Evolutionary conservation across 2,888 invertebrate species (phyloP), one percentile per base, ranked within the genome.

Genomic region (Automeris io): DNA sequence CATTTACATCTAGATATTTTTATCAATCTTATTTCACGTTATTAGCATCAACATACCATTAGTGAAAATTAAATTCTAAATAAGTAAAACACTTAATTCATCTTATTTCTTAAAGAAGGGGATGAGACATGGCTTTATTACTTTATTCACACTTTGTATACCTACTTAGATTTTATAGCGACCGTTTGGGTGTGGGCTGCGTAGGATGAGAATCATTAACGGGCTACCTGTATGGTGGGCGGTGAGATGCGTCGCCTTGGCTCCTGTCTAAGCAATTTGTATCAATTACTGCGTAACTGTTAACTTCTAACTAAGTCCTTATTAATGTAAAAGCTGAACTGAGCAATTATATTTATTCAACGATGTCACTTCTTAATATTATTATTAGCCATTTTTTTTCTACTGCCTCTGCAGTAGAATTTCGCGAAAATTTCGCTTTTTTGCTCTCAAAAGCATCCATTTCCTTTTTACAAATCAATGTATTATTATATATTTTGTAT

Each of bases 131-230:
- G 46, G 47, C 43, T 51, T 55, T 64, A 69, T 70, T 64, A 65
- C 70, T 72, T 74, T 74, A 78, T 76, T 72, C 68, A 70, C 65
- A 69, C 72, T 79, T 73, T 74, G 69, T 74, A 72, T 67, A 69
- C 69, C 60, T 54, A 70, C 66, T 81, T 76, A 79, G 79, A 80
- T 79, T 79, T 78, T 76, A 82, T 71, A 61, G 49, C 45, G 47
- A 56, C 63, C 71, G 64, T 70, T 78, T 70, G 60, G 61, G 60
- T 62, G 60, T 60, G 61, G 64, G 65, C 54, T 52, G 51, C 53
- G 44, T 43, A 56, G 45, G 54, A 55, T 51, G 49, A 52, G 49
- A 51, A 59, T 67, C 73, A 71, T 77, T 78, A 78, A 65, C 61
- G 61, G 51, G 46, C 59, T 63, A 67, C 67, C 66, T 71, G 69